Conservation (phyloP, 2,888 invertebrate genomes). For the Romanomermis culicivorax region DNA sequence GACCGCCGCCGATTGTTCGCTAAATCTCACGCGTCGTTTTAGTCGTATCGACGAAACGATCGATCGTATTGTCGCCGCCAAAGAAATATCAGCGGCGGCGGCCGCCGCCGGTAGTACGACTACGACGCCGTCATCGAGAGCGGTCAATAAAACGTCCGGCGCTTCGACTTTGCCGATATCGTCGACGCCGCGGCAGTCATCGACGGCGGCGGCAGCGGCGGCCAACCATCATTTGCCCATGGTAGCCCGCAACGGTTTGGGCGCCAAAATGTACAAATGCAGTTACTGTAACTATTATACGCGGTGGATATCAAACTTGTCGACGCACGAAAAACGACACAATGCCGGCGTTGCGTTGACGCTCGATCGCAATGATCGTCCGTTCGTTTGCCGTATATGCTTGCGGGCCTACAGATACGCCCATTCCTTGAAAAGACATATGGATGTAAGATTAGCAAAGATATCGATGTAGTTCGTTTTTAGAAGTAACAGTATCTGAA, state of each 20-base stretch:
- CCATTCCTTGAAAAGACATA: slow-evolving; percentile 25
- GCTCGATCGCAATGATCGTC: slow-evolving; percentile 17
- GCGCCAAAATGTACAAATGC: slow-evolving; percentile 53
- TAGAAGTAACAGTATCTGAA: background rate
- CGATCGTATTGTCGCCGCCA: background rate
- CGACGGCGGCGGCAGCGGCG: background rate
- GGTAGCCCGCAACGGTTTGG: slow-evolving; percentile 31
- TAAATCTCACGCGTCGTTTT: no score
- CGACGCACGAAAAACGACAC: slow-evolving; percentile 74
- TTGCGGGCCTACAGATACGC: slow-evolving; percentile 28
- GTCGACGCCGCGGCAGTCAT: background rate
- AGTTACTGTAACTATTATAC: slow-evolving; percentile 72
- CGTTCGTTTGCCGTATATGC: slow-evolving; percentile 27
- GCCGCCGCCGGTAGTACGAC: no score
- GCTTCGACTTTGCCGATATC: background rate
- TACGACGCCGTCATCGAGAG: no score
- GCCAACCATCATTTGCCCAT: slow-evolving; percentile 24
- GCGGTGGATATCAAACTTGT: slow-evolving; percentile 64
- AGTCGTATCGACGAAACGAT: background rate
- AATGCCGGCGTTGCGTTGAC: slow-evolving; percentile 26
- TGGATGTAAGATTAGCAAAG: slow-evolving; percentile 15
- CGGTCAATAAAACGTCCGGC: no score
- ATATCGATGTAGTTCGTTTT: background rate
- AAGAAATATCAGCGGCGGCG: no score
- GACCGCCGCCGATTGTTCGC: background rate